Conservation (phyloP, 2,797 vertebrate genomes). For the Lutjanus argentimaculatus region DNA sequence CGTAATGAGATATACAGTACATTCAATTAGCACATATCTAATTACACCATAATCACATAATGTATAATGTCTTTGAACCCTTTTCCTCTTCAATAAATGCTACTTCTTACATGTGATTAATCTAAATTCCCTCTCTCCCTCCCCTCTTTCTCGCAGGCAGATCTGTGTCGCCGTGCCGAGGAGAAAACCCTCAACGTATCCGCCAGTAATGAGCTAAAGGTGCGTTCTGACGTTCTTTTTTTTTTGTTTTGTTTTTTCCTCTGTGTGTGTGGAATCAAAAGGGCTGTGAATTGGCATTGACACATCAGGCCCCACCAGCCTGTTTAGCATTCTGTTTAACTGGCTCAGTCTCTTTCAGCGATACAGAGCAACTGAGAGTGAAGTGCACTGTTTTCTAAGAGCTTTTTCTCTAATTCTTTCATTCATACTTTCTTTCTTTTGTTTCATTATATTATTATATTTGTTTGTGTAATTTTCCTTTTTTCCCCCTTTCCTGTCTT, state of each 20-base stretch:
- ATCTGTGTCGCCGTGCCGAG: constrained; percentile 44
- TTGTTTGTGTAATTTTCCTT: background rate
- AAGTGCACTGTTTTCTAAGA: constrained; percentile 2
- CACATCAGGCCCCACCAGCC: constrained; percentile 35
- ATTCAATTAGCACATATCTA: constrained; percentile 10
- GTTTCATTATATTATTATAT: background rate
- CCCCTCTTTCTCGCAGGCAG: constrained; percentile 37
- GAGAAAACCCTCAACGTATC: constrained; percentile 40
- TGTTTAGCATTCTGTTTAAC: constrained; percentile 65
- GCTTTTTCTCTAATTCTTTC: constrained; percentile 11
- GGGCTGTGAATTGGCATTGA: constrained; percentile 50
- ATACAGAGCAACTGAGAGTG: constrained; percentile 17
- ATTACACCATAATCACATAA: constrained; percentile 24
- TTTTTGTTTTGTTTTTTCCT: background rate
- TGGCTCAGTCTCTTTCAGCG: constrained; percentile 19
- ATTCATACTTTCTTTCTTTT: constrained; percentile 5
- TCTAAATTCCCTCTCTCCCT: constrained; percentile 10
- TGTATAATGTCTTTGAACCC: constrained; percentile 4
- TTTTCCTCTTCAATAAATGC: constrained; percentile 11
- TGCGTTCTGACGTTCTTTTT: constrained; percentile 41
- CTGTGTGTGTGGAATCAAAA: constrained; percentile 53
- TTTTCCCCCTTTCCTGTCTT: too few species aligned
- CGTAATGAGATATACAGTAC: background rate
- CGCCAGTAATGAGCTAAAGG: constrained; percentile 77
- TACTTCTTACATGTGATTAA: constrained; percentile 33